Evolutionary conservation across 1,140 invertebrate species (phyloP), one percentile per base, ranked within the genome.

Genomic region (Pseudoatta argentina): DNA sequence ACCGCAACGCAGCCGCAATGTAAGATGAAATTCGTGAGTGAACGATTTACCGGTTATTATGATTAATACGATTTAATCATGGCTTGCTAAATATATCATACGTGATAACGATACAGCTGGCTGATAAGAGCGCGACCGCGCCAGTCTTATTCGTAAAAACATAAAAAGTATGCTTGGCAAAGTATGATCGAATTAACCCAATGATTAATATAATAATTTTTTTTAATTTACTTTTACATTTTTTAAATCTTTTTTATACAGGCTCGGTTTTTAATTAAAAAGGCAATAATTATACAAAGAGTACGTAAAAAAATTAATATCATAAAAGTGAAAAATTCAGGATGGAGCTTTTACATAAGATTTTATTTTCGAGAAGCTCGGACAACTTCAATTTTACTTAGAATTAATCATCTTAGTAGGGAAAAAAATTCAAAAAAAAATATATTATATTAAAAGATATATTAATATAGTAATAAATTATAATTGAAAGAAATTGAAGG

Each of bases 21-120:
- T 72, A 69, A 88, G 87, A 89, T 86, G 88, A 88, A 71, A 86
- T 79, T 86, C 4, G 44, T 67, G 55, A 86, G 67, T 48, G 34
- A n/a, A 34, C 55, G 57, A 16, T 44, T 44, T 12, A 44, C 39
- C 18, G 24, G 53, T 57, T 59, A 18, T n/a, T n/a, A 21, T 16
- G 51, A 83, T 66, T 57, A 72, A 73, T 39, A 12, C 85, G 57
- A 81, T 67, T 66, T 78, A 69, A 53, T 51, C 21, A 53, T 51
- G 48, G 8, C 34, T 44, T 8, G 10, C 8, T 6, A 24, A 71
- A 21, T 12, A 51, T 14, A 21, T 14, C 39, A 12, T 10, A 5
- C 16, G 14, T 48, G 66, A 82, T 59, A 82, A 57, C 16, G 66
- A 44, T n/a, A 57, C 27, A 34, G 8, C 21, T 8, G 0, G 1